Evolutionary conservation across 23 tunicate species (phyloP), one percentile per base, ranked within the genome.

Genomic region (Oikopleura albicans): DNA sequence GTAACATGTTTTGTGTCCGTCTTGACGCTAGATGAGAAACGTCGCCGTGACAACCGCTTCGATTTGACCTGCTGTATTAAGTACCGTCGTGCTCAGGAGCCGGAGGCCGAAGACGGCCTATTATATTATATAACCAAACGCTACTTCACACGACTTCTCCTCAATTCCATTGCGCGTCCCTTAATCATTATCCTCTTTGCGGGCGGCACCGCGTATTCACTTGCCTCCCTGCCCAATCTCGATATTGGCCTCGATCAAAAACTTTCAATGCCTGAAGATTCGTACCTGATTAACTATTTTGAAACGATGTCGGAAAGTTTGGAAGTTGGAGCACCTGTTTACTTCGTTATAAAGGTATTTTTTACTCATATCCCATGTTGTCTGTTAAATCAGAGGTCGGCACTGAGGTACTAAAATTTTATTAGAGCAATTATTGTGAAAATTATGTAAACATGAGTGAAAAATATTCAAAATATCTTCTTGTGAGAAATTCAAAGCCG

Each of bases 291-390:
- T 31, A 76, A 86, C 0, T 93, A 93, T 75, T 93, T 93, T 57
- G 98, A 93, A 56, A 87, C 88, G 87, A 90, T 90, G 98, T 94
- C 90, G 85, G 83, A 85, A 40, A 89, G 86, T 66, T 87, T 93
- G 2, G 89, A 87, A 1, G 98, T 93, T 35, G 98, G 98, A 28
- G 91, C 86, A 8, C 98, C 98, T 0, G 98, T 93, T 39, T 93
- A 93, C 83, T 93, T 93, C 84, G 98, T 93, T 16, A 88, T 92
- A 0, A 93, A 88, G n/a, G 86, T n/a, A n/a, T n/a, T n/a, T n/a
- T n/a, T n/a, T n/a, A n/a, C n/a, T n/a, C n/a, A n/a, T n/a, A n/a
- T n/a, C n/a, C n/a, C n/a, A n/a, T n/a, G n/a, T n/a, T n/a, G n/a
- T n/a, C n/a, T n/a, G n/a, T n/a, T n/a, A n/a, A n/a, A n/a, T n/a